Percentiles rank a stretch among this genome's conserved stretches.
Evolutionary conservation across 2,797 vertebrate genomes (phyloP).

Genomic region (Peromyscus attwateri): DNA sequence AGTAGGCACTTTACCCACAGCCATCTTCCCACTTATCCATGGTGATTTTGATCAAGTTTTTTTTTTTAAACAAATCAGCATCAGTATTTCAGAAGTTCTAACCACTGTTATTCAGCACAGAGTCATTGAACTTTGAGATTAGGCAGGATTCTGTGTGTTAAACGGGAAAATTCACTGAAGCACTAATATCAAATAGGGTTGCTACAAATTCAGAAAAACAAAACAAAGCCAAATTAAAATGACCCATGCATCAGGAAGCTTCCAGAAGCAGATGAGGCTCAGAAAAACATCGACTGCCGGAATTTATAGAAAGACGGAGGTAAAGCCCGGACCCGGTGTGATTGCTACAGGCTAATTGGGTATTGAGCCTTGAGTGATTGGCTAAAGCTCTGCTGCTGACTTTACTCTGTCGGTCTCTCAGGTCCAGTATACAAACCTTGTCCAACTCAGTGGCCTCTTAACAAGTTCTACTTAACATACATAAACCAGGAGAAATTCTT

Average conservation of each 20-base stretch:
- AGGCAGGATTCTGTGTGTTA: neutral
- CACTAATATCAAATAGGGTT: neutral
- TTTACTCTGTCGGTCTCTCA: neutral
- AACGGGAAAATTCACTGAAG: neutral
- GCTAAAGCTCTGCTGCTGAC: neutral
- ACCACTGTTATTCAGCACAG: neutral
- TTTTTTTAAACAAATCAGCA: slow-evolving; percentile 12
- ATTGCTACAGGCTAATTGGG: neutral
- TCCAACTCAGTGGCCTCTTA: neutral
- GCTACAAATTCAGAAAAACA: neutral
- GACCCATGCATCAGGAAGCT: neutral
- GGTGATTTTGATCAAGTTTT: neutral
- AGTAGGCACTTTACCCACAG: neutral
- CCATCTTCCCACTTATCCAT: neutral
- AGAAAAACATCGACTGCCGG: neutral
- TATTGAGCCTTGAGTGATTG: neutral
- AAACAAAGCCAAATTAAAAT: neutral
- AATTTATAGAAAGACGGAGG: neutral
- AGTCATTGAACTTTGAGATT: slow-evolving; percentile 3
- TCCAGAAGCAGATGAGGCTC: neutral
- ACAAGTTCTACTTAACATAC: neutral
- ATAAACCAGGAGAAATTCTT: neutral
- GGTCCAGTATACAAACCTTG: too few species aligned
- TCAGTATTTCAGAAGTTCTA: neutral
- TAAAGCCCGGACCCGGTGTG: neutral